phyloP scores from a whole-genome alignment of 1,140 invertebrate species.

The Drosophila insularis region DNA sequence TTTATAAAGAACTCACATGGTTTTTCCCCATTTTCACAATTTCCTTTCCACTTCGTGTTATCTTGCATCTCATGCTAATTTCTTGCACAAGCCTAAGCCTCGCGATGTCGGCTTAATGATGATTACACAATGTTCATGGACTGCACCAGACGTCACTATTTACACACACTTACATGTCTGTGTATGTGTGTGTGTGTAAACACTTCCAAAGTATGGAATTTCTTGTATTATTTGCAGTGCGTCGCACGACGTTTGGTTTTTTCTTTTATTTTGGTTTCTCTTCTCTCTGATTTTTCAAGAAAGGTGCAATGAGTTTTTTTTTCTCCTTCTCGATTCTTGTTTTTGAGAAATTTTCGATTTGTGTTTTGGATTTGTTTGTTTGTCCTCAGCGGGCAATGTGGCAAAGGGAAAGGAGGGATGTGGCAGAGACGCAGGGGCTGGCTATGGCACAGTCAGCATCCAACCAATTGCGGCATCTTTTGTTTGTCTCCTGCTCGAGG shows the following conservation, averaged over 20 bases:
- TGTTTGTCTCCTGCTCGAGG: conserved; percentile 50
- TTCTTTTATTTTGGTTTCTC: neutral
- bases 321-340: conserved; percentile 27
- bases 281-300: conserved; percentile 13
- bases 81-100: conserved; percentile 70
- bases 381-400: conserved; percentile 40
- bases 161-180: neutral
- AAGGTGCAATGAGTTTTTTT: conserved; percentile 46
- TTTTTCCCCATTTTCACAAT: conserved; percentile 14
- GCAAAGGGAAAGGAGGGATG: conserved; percentile 1
- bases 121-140: conserved; percentile 57
- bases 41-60: conserved; percentile 26
- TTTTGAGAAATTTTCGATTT: conserved; percentile 44
- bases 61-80: conserved; percentile 57
- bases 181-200: neutral
- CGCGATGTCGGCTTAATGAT: conserved; percentile 60
- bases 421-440: conserved; percentile 41
- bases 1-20: conserved; percentile 1
- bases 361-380: conserved; percentile 48
- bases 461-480: conserved; percentile 30
- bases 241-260: conserved; percentile 62
- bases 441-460: conserved; percentile 42
- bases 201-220: conserved; percentile 33
- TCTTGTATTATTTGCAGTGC: conserved; percentile 56
- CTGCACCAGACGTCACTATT: conserved; percentile 23